Evolutionary conservation across 2,888 invertebrate genomes (phyloP).

Genomic region (Phyto melanocephala): DNA sequence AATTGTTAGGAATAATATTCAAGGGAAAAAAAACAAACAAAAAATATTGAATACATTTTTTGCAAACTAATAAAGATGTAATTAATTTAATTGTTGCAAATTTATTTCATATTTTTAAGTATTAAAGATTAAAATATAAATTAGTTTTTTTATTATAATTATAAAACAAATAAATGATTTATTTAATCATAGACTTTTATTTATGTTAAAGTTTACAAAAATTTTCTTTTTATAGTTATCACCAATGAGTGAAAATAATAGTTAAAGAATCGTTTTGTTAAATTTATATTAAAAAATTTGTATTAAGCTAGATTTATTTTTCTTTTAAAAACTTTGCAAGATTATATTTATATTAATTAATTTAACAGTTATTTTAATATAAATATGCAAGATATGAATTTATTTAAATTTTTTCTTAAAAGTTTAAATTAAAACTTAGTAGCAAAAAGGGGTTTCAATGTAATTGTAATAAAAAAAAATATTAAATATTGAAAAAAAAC

Average conservation of each 20-base stretch:
- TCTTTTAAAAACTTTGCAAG: not conserved
- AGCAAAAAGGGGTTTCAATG: slow-evolving; percentile 61
- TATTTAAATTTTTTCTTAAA: too few species aligned
- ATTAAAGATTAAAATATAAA: not conserved
- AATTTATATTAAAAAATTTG: slow-evolving; percentile 1
- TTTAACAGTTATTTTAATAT: not conserved
- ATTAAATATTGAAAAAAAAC: slow-evolving; percentile 19
- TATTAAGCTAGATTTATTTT: slow-evolving; percentile 5
- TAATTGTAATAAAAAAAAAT: slow-evolving; percentile 41
- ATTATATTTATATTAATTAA: not conserved
- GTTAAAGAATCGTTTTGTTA: not conserved
- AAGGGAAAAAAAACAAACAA: not conserved
- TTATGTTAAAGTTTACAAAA: slow-evolving; percentile 23
- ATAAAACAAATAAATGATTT: not conserved
- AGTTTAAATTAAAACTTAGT: slow-evolving; percentile 37
- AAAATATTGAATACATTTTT: not conserved
- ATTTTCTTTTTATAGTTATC: slow-evolving; percentile 6
- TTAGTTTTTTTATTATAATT: not conserved
- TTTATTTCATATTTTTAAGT: not conserved
- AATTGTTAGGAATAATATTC: not conserved
- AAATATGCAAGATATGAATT: too few species aligned
- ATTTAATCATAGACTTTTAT: slow-evolving; percentile 14
- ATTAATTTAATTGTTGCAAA: not conserved
- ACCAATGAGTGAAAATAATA: not conserved
- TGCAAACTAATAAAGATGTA: not conserved